phyloP scores from a whole-genome alignment of 2,113 vertebrate genomes.

The Poeciliopsis occidentalis region DNA sequence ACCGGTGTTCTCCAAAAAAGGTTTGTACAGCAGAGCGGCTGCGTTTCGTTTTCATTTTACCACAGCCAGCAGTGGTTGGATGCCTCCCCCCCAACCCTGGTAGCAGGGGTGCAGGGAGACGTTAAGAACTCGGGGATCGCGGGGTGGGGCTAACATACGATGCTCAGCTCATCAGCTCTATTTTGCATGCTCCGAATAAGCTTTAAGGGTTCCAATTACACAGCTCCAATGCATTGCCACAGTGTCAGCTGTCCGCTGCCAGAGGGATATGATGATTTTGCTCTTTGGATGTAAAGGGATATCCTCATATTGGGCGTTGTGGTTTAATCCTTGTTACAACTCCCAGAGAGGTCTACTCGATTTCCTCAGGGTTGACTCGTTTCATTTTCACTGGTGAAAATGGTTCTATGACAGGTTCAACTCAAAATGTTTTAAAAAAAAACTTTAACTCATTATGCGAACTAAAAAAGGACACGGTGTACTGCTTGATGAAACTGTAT shows the following conservation, averaged over 20 bases:
- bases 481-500: background rate
- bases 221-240: slow-evolving; percentile 75
- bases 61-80: slow-evolving; percentile 39
- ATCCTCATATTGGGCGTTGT: slow-evolving; percentile 69
- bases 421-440: background rate
- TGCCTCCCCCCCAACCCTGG: slow-evolving; percentile 17
- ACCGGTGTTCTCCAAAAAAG: slow-evolving; percentile 72
- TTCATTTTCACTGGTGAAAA: slow-evolving; percentile 46
- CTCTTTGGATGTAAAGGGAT: slow-evolving; percentile 77
- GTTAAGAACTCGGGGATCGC: slow-evolving; percentile 42
- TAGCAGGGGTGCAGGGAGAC: slow-evolving; percentile 47
- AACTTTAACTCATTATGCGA: background rate
- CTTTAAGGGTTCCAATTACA: slow-evolving; percentile 75
- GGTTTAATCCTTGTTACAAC: slow-evolving; percentile 63
- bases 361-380: slow-evolving; percentile 9
- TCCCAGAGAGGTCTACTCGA: slow-evolving; percentile 29
- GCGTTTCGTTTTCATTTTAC: slow-evolving; percentile 71
- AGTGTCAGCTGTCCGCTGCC: slow-evolving; percentile 78
- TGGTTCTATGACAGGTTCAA: slow-evolving; percentile 18
- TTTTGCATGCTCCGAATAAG: slow-evolving; percentile 80
- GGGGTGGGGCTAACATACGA: slow-evolving; percentile 55
- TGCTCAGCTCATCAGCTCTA: slow-evolving; percentile 68
- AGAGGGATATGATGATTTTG: slow-evolving; percentile 78
- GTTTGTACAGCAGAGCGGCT: slow-evolving; percentile 44
- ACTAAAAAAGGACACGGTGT: slow-evolving; percentile 15